Base-by-base conservation (phyloP, 30 jellyfish, hydroid and myxozoan genomes). In the Euphysa ruthae region DNA sequence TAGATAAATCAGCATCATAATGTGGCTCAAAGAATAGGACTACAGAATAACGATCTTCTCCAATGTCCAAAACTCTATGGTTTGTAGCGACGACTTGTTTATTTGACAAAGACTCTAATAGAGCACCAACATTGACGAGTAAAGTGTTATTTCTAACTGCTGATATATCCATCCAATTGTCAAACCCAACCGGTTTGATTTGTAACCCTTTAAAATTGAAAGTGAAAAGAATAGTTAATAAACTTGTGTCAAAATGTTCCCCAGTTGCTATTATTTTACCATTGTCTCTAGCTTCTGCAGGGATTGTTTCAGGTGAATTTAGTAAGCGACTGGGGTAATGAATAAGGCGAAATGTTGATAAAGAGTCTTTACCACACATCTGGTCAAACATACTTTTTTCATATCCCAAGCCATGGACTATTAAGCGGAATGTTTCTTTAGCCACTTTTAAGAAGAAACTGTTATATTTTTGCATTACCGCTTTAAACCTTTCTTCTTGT, bases 51-150 rank as follows among this genome's bases (percentile, higher is more conserved):
- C 95, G 63, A 33, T 68, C 85, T 2, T 35, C 52, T 16, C 95
- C 95, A 0, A 74, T 35, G 43, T 82, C 95, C n/a, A 82, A 35
- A 13, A 82, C 95, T 29, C 95, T 66, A 44, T 82, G 95, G 30
- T 82, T 74, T 35, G 95, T 73, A 4, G 93, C 95, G 20, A 42
- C 78, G 35, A 75, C 33, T 42, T 69, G 57, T 14, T 65, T 68
- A 50, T 69, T 77, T 4, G 50, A 74, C 75, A 82, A 66, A 4
- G 35, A 24, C 1, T 77, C 21, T 15, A 82, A 56, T 22, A 82
- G 63, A 18, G 82, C 82, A 1, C 95, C 95, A 27, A 61, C 33
- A 32, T 82, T 82, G 8, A 82, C 55, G 15, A 82, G 79, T 18
- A 82, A 57, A 35, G 56, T 73, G 73, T 82, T 43, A 42, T 69